Conservation (phyloP, 35 echinoderm and acorn worm genomes). For the Apostichopus parvimensis region DNA sequence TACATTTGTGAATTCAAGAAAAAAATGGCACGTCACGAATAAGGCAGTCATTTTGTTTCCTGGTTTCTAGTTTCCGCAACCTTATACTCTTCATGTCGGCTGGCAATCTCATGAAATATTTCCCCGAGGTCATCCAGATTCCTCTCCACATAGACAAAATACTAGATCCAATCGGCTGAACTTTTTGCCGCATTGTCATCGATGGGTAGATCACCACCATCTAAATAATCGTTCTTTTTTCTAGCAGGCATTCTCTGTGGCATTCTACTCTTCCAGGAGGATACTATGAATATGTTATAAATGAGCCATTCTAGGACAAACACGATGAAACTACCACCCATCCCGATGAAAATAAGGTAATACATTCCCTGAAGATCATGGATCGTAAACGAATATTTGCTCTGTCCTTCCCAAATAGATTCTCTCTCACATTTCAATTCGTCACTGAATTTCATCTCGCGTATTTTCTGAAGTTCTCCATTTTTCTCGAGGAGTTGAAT, state of each 20-base stretch:
- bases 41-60: not conserved
- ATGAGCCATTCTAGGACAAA: conserved; percentile 71
- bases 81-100: no score
- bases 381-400: conserved; percentile 71
- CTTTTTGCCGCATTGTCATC: not conserved
- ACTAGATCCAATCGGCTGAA: conserved; percentile 44
- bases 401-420: conserved; percentile 68
- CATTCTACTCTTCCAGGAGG: conserved; percentile 42
- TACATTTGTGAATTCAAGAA: no score
- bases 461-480: conserved; percentile 60
- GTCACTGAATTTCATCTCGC: conserved; percentile 48
- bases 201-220: not conserved
- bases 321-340: conserved; percentile 71
- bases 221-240: conserved; percentile 27
- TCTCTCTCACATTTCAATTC: conserved; percentile 60
- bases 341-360: conserved; percentile 72
- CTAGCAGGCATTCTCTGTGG: not conserved
- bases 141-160: no score
- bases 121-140: no score
- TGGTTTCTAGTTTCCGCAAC: no score
- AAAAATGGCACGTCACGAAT: not conserved
- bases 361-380: conserved; percentile 85
- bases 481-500: conserved; percentile 59
- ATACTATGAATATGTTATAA: conserved; percentile 39
- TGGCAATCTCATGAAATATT: no score